These are phyloP conservation scores for Regulus satrapa DNA, from an alignment of 2,113 vertebrate species.

Conservation along the genomic window DNA sequence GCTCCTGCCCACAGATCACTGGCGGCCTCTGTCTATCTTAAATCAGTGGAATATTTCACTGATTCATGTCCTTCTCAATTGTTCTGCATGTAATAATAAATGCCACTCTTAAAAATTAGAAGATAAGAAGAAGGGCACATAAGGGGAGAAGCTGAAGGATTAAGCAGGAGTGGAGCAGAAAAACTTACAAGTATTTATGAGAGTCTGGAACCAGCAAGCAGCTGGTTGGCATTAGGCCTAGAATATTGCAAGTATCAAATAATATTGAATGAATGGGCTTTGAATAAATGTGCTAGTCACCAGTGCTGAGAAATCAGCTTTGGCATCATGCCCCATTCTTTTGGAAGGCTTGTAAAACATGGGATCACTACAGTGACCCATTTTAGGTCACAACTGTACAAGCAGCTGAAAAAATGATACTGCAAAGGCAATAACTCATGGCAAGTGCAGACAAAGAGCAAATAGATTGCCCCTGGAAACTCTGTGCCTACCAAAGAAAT, in stretches of 20 bases:
- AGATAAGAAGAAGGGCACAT: not conserved
- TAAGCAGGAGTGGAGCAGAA: not conserved
- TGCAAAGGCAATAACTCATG: not conserved
- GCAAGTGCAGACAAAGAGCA: not conserved
- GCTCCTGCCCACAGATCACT: not conserved
- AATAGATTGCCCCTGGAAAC: not conserved
- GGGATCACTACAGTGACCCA: not conserved
- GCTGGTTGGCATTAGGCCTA: not conserved
- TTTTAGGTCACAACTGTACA: not conserved
- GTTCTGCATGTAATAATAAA: not conserved
- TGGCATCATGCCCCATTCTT: not conserved
- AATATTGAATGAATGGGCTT: not conserved
- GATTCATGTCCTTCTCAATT: not conserved
- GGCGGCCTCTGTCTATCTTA: not conserved
- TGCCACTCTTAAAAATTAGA: not conserved
- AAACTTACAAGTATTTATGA: not conserved
- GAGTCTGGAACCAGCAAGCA: not conserved
- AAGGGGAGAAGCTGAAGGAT: not conserved
- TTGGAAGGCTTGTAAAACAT: not conserved
- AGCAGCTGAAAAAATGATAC: not conserved
- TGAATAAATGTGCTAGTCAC: not conserved
- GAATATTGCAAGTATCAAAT: not conserved
- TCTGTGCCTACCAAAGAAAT: not conserved
- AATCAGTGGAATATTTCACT: not conserved
- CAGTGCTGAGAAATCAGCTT: not conserved